Conservation (phyloP, 2,888 invertebrate genomes). For the Acronicta alni region DNA sequence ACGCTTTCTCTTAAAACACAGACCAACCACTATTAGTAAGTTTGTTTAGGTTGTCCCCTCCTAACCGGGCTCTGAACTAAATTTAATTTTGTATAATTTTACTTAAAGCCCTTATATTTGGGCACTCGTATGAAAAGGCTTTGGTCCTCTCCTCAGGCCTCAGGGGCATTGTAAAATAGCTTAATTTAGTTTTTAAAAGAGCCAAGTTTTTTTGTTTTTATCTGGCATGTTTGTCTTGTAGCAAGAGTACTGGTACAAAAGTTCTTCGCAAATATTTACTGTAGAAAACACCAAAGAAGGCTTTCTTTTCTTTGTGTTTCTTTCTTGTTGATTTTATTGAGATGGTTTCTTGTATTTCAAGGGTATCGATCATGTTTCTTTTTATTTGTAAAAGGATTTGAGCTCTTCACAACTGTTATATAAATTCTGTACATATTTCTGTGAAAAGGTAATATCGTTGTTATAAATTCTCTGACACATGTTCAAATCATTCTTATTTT, state of each 20-base stretch:
- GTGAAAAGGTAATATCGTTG: background rate
- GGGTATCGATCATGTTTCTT: conserved; percentile 8
- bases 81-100: conserved; percentile 75
- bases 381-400: conserved; percentile 1
- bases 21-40: conserved; percentile 62
- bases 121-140: conserved; percentile 34
- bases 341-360: conserved; percentile 2
- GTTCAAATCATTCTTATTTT: too few species aligned
- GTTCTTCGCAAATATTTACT: conserved; percentile 24
- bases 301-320: conserved; percentile 9
- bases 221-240: background rate
- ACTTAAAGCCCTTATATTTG: conserved; percentile 64
- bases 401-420: background rate
- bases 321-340: conserved; percentile 17
- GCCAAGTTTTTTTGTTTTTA: background rate
- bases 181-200: conserved; percentile 30
- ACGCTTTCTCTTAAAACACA: conserved; percentile 27
- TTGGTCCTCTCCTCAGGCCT: conserved; percentile 1
- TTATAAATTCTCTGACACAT: background rate
- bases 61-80: conserved; percentile 67
- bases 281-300: conserved; percentile 5
- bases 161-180: conserved; percentile 27
- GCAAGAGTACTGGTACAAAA: conserved; percentile 2
- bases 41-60: conserved; percentile 73
- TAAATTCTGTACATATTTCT: background rate